Evolutionary conservation across 2,888 invertebrate genomes (phyloP), one percentile per base, ranked within the genome.

Genomic region (Loripinus fragilis): DNA sequence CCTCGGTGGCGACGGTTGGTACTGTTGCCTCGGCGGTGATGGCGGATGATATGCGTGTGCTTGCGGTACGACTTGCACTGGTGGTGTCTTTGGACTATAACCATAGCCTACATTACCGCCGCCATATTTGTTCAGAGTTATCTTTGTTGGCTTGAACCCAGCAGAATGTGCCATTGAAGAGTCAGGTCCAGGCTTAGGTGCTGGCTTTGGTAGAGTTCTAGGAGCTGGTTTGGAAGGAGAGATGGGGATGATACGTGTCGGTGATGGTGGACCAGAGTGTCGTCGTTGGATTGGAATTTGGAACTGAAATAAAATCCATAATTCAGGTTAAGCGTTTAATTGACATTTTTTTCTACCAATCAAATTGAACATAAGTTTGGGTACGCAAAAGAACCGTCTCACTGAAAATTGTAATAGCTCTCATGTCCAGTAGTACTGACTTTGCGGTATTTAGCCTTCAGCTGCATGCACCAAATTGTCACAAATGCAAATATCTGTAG

Each of bases 81-180:
- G 71, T 8, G 60, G 60, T 17, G 60, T 60, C 33, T 60, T 60
- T 20, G 76, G 72, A 45, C 73, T 70, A 42, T 85, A 88, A 30
- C 90, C 91, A 74, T 88, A 90, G 50, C 85, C 81, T 8, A 85
- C 85, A 0, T 82, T 85, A 25, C 90, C 90, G n/a, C 90, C 91
- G 66, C 91, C 91, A 76, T 85, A 85, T 64, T 87, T 88, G 72
- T 81, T 86, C 69, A 87, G 74, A 12, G 86, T 88, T n/a, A 89
- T 77, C 78, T 90, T 90, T 66, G 80, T 89, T 23, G 89, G 90
- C 67, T 84, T 85, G 78, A 86, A 86, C 17, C 88, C 89, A 20
- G 85, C 83, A 3, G 76, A 68, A 23, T 35, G 30, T 42, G 30
- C 66, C 45, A 48, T 50, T 33, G 74, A 71, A 30, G 73, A 55